phyloP scores from a whole-genome alignment of 1,140 invertebrate species.

The silkworm (Bombyx mori) region DNA sequence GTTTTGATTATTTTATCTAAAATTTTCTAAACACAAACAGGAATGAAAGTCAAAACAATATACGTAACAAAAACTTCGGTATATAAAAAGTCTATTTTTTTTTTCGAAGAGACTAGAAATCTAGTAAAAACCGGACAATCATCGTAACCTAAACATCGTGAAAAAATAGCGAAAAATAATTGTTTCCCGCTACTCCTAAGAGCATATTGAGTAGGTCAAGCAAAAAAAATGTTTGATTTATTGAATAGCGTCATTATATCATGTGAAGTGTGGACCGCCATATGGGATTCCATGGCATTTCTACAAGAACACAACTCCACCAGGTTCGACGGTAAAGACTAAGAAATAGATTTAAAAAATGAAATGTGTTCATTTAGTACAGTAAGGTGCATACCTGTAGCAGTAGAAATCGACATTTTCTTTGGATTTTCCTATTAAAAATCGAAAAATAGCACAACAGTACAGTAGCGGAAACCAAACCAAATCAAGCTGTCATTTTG shows the following conservation, averaged over 20 bases:
- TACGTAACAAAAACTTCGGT: no score
- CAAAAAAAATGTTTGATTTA: slow-evolving; percentile 36
- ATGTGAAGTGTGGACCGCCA: slow-evolving; percentile 68
- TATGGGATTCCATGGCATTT: slow-evolving; percentile 70
- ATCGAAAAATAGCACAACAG: slow-evolving; percentile 67
- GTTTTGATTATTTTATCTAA: no score
- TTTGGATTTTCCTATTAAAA: slow-evolving; percentile 47
- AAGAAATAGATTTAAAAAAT: slow-evolving; percentile 20
- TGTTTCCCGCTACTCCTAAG: slow-evolving; percentile 8
- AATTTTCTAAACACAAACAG: no score
- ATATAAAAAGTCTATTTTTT: no score
- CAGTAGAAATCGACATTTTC: slow-evolving; percentile 67
- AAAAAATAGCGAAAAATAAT: slow-evolving; percentile 32
- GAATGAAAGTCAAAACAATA: no score
- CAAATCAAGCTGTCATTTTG: slow-evolving; percentile 70
- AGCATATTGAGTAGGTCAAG: slow-evolving; percentile 22
- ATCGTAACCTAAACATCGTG: slow-evolving; percentile 48
- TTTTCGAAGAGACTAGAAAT: slow-evolving; percentile 43
- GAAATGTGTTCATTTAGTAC: slow-evolving; percentile 20
- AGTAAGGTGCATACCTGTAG: slow-evolving; percentile 51
- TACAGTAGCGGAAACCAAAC: slow-evolving; percentile 70
- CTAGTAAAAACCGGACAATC: slow-evolving; percentile 45
- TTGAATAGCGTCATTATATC: slow-evolving; percentile 62
- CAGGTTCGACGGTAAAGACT: slow-evolving; percentile 46
- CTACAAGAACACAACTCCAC: slow-evolving; percentile 60